phyloP scores from a whole-genome alignment of 2,888 invertebrate genomes.

The Polydrusus cervinus region DNA sequence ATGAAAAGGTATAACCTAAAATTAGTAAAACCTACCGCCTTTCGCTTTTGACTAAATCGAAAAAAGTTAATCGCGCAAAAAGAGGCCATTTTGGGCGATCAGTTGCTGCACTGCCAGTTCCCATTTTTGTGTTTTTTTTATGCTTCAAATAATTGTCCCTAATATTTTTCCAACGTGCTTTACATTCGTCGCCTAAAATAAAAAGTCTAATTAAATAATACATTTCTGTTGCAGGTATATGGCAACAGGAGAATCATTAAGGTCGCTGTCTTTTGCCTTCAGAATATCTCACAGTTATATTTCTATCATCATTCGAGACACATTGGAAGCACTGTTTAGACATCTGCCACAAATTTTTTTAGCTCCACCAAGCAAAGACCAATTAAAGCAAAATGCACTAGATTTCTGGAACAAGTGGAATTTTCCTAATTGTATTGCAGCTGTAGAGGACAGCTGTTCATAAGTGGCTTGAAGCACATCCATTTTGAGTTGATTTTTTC shows the following conservation, averaged over 20 bases:
- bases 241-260: conserved; percentile 43
- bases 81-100: conserved; percentile 22
- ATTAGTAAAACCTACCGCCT: conserved; percentile 2
- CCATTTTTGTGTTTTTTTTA: not conserved
- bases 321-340: conserved; percentile 39
- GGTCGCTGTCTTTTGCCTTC: conserved; percentile 41
- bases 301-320: conserved; percentile 31
- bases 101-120: not conserved
- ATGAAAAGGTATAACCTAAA: not conserved
- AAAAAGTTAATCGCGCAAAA: conserved; percentile 21
- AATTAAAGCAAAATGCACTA: conserved; percentile 3
- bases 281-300: conserved; percentile 49
- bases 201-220: not conserved
- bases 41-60: conserved; percentile 25
- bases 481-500: too few species aligned
- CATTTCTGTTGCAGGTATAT: conserved; percentile 18
- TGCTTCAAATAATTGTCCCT: conserved; percentile 29
- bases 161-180: conserved; percentile 28
- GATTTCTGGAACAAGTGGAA: conserved; percentile 37
- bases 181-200: conserved; percentile 43
- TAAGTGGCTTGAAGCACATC: too few species aligned
- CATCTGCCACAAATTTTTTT: conserved; percentile 47
- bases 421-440: conserved; percentile 54
- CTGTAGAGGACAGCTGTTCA: conserved; percentile 44
- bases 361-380: conserved; percentile 21